phyloP scores from a whole-genome alignment of 1,140 invertebrate genomes.

The Heliconius hermathena region DNA sequence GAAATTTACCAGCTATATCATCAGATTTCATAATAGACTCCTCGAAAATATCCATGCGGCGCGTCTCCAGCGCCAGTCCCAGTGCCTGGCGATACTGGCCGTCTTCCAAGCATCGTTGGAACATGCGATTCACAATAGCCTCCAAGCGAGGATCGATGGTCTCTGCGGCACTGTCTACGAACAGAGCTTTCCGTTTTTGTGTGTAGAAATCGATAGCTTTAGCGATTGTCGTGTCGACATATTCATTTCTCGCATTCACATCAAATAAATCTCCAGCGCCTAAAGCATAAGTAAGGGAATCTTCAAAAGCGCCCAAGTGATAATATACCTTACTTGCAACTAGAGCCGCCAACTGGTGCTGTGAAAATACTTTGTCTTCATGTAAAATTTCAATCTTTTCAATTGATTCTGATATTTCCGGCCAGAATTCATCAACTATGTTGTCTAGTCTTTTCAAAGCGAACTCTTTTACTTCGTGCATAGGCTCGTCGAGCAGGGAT shows the following conservation, averaged over 20 bases:
- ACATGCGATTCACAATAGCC: constrained; percentile 98
- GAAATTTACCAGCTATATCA: constrained; percentile 86
- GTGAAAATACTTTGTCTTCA: constrained; percentile 94
- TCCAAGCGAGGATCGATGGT: constrained; percentile 94
- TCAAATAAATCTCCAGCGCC: constrained; percentile 97
- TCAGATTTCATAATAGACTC: constrained; percentile 95
- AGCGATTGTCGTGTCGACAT: constrained; percentile 97
- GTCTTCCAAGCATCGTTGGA: constrained; percentile 96
- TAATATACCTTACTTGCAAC: constrained; percentile 99
- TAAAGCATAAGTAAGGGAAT: constrained; percentile 96
- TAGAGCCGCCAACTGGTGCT: constrained; percentile 96
- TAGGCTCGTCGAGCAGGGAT: constrained; percentile 96
- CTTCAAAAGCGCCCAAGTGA: constrained; percentile 97
- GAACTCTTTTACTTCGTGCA: constrained; percentile 96
- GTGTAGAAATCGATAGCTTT: constrained; percentile 98
- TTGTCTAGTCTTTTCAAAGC: constrained; percentile 94
- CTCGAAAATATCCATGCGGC: constrained; percentile 97
- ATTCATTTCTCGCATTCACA: constrained; percentile 95
- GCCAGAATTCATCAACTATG: constrained; percentile 99
- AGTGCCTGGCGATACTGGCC: constrained; percentile 96
- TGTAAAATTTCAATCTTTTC: constrained; percentile 98
- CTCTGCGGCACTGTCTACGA: constrained; percentile 83
- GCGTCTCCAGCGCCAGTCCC: constrained; percentile 96
- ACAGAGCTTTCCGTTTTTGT: constrained; percentile 88
- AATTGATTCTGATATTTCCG: constrained; percentile 98